Evolutionary conservation across 2,797 vertebrate genomes (phyloP).

Genomic region (Anolis apletophallus): DNA sequence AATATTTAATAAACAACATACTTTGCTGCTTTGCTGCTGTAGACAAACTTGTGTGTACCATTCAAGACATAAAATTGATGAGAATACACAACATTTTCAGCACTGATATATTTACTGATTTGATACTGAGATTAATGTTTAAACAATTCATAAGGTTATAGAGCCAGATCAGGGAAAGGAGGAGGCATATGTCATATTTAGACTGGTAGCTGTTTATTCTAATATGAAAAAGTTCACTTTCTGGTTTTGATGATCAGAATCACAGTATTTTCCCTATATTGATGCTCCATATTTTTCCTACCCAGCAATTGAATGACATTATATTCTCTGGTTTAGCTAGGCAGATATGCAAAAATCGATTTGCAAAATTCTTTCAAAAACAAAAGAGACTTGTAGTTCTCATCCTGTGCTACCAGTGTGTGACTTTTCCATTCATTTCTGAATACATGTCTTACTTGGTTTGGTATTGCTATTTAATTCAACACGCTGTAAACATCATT

Average conservation of each 20-base stretch:
- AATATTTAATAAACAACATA: neutral
- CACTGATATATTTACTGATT: neutral
- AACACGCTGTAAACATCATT: conserved; percentile 61
- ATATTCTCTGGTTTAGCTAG: neutral
- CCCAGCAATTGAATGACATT: neutral
- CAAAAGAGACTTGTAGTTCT: neutral
- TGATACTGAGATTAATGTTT: neutral
- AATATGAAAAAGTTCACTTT: neutral
- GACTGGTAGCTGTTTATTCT: neutral
- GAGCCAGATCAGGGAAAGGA: neutral
- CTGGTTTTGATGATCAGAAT: neutral
- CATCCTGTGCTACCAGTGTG: neutral
- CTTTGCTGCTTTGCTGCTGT: neutral
- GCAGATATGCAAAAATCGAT: neutral
- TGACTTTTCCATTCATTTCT: neutral
- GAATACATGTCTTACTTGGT: conserved; percentile 48
- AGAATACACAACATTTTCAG: neutral
- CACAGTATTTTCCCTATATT: neutral
- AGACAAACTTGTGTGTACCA: neutral
- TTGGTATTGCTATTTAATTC: conserved; percentile 58
- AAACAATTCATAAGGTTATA: neutral
- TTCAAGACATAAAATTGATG: neutral
- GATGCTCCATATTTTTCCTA: neutral
- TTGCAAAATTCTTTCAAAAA: neutral
- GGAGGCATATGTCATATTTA: neutral